Base-by-base conservation (phyloP, 2,888 invertebrate species). In the Allolobophora icterica region DNA sequence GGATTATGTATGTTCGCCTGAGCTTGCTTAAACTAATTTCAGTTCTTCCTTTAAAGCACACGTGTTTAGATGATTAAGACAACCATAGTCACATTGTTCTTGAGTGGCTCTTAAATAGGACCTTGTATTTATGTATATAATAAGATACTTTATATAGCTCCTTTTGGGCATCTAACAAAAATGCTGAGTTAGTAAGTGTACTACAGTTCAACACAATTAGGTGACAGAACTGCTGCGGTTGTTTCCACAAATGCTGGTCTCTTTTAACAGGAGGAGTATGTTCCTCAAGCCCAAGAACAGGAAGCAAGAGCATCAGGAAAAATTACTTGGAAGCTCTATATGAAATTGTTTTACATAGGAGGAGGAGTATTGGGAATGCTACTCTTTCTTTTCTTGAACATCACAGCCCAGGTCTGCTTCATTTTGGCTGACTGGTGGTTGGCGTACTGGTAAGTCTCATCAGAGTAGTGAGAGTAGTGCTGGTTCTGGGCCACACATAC, bases 381-480 rank as follows among this genome's bases (percentile, higher is more conserved):
- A 0, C 93, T 96, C 19, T 96, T 97, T 11, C 42, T 96, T 0
- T 42, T 97, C 0, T 95, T 96, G 84, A 96, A 97, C 91, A 92
- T 97, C 34, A 93, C 97, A 17, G 97, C 97, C 11, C 97, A 98
- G 95, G 94, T 96, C 40, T 95, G 97, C 91, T 97, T 97, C 91
- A 97, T 97, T 84, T 96, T 97, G 90, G 96, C 96, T 90, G 98
- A 98, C 95, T 97, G 97, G 94, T 97, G 97, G 97, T 96, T 98
- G 0, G 97, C 97, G 3, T 95, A 96, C 94, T 98, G 98, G 98
- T 97, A 95, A 95, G 33, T 71, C n/a, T 71, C n/a, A 71, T n/a
- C 30, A 71, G 13, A 1, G 11, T n/a, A 21, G 52, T 52, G 17
- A n/a, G n/a, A n/a, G 5, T 52, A 52, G 52, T 24, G 1, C 24